These are phyloP conservation scores for Leucophenga varia DNA, from an alignment of 1,140 invertebrate genomes.

Conservation along the genomic window DNA sequence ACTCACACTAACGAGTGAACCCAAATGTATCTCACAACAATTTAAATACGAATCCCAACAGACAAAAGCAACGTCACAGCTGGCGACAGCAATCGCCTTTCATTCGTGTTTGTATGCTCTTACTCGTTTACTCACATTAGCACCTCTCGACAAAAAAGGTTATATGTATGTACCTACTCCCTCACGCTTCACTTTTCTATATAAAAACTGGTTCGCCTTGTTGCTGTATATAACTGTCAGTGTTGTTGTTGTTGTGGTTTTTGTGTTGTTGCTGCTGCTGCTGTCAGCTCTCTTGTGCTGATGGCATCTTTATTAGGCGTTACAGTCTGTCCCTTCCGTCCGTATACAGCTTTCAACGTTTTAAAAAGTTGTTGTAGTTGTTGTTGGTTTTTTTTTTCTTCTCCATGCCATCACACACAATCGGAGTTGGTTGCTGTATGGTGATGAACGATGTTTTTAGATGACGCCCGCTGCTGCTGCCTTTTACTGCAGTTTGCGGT, in stretches of 20 bases:
- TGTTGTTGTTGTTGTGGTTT: background rate
- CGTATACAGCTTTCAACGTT: no score
- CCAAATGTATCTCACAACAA: conserved; percentile 16
- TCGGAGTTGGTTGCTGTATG: background rate
- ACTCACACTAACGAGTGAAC: no score
- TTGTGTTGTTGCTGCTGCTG: background rate
- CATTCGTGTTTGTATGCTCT: no score
- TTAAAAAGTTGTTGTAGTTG: no score
- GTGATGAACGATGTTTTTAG: conserved; percentile 12
- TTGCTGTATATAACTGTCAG: background rate
- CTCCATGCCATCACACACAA: background rate
- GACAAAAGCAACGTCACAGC: no score
- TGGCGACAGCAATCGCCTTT: no score
- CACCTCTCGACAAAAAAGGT: no score
- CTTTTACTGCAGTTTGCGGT: conserved; percentile 10
- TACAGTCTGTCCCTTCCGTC: background rate
- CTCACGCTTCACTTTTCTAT: conserved; percentile 23
- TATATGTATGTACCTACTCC: no score
- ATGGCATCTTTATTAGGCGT: background rate
- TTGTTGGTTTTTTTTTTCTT: no score
- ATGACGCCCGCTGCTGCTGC: conserved; percentile 26
- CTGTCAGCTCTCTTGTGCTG: background rate
- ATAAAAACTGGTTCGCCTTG: conserved; percentile 44
- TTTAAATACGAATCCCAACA: conserved; percentile 40
- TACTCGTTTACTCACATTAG: no score